Evolutionary conservation across 2,888 invertebrate genomes (phyloP).

Genomic region (Megastigmus dorsalis): DNA sequence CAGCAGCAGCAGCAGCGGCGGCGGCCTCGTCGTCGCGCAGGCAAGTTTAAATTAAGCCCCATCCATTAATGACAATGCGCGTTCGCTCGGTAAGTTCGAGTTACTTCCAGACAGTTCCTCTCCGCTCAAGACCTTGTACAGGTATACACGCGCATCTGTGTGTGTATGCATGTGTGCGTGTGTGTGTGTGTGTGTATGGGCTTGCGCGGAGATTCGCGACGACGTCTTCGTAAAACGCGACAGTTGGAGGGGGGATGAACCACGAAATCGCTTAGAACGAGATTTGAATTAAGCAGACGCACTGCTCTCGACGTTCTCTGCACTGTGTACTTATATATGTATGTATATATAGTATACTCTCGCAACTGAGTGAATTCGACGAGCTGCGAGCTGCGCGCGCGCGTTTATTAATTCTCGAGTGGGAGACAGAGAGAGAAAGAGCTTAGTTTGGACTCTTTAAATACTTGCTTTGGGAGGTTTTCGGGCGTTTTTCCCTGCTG

Average conservation of each 20-base stretch:
- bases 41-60: slow-evolving; percentile 56
- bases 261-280: slow-evolving; percentile 66
- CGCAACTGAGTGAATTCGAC: no score
- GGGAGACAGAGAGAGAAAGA: background rate
- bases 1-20: no score
- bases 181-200: background rate
- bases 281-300: slow-evolving; percentile 70
- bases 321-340: no score
- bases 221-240: background rate
- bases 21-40: slow-evolving; percentile 23
- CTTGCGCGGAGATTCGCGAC: background rate
- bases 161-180: slow-evolving; percentile 1
- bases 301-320: no score
- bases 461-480: no score
- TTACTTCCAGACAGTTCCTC: slow-evolving; percentile 49
- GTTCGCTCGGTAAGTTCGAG: slow-evolving; percentile 42
- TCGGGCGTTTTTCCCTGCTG: no score
- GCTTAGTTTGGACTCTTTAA: background rate
- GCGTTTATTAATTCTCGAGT: slow-evolving; percentile 41
- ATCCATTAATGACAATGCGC: slow-evolving; percentile 56
- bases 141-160: background rate
- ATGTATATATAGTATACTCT: no score
- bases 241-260: slow-evolving; percentile 48
- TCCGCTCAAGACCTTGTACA: background rate
- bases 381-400: background rate